Evolutionary conservation across 1,140 invertebrate species (phyloP).

Genomic region (Lepidostoma basale): DNA sequence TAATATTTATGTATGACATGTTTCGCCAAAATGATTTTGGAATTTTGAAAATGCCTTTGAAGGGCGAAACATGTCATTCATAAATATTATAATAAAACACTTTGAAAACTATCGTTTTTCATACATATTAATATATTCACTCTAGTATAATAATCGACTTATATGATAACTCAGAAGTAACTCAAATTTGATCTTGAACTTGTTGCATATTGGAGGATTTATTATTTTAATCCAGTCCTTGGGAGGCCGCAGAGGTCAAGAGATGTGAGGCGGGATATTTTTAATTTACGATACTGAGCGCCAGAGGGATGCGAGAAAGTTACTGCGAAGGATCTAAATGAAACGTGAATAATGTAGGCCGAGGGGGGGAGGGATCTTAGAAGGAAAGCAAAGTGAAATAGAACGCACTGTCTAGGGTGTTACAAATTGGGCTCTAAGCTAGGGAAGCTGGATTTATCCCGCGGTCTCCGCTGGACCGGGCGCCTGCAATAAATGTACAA

Average conservation of each 20-base stretch:
- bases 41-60: too few species aligned
- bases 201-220: not conserved
- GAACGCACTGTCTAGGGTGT: conserved; percentile 30
- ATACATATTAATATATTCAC: too few species aligned
- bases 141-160: conserved; percentile 18
- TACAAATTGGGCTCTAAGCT: conserved; percentile 38
- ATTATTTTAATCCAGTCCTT: not conserved
- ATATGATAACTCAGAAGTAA: too few species aligned
- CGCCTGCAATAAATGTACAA: conserved; percentile 2
- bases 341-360: conserved; percentile 38
- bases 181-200: not conserved
- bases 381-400: conserved; percentile 41
- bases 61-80: too few species aligned
- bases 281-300: not conserved
- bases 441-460: conserved; percentile 30
- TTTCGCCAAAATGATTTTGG: too few species aligned
- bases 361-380: not conserved
- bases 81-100: too few species aligned
- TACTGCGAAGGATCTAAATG: conserved; percentile 5
- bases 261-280: not conserved
- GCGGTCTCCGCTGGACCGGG: not conserved
- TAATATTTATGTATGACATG: too few species aligned
- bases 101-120: too few species aligned
- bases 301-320: not conserved
- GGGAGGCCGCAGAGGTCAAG: not conserved